A percentile compares a stretch with the other conserved stretches of the same genome.
Conservation (phyloP, 92 coral and sea anemone species). For the Montipora capitata region DNA sequence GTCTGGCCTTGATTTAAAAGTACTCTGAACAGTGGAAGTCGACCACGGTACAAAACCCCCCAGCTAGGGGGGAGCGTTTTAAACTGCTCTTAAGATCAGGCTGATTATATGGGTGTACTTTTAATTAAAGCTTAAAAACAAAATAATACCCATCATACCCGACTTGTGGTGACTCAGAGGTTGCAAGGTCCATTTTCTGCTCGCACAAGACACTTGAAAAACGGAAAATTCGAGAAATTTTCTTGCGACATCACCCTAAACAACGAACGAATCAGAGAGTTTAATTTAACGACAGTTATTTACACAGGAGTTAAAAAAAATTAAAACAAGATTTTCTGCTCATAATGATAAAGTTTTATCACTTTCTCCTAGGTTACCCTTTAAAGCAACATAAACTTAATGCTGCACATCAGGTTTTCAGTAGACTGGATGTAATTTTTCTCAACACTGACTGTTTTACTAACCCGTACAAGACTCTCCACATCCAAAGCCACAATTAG, state of each 20-base stretch:
- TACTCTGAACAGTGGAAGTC: too few relatives aligned
- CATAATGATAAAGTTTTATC: too few relatives aligned
- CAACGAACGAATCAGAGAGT: neutral
- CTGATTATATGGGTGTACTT: too few relatives aligned
- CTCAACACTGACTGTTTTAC: neutral
- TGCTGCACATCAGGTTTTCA: neutral
- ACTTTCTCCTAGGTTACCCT: too few relatives aligned
- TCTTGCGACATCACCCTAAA: slow-evolving; percentile 79
- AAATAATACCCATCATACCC: slow-evolving; percentile 44
- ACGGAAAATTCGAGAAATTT: slow-evolving; percentile 84
- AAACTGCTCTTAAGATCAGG: too few relatives aligned
- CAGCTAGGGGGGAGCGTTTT: too few relatives aligned
- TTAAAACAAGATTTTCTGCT: too few relatives aligned
- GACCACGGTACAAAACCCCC: too few relatives aligned
- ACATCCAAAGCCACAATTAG: slow-evolving; percentile 89
- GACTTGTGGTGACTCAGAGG: slow-evolving; percentile 88
- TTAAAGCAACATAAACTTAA: neutral
- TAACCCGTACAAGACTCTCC: slow-evolving; percentile 89
- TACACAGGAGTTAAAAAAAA: neutral
- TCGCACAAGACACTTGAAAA: slow-evolving; percentile 94
- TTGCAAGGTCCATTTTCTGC: slow-evolving; percentile 85
- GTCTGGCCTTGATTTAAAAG: too few relatives aligned
- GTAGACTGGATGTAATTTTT: too few relatives aligned
- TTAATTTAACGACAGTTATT: neutral
- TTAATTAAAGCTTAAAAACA: too few relatives aligned